phyloP scores from a whole-genome alignment of 2,888 invertebrate genomes.

The Rhimphoctona megacephalus region DNA sequence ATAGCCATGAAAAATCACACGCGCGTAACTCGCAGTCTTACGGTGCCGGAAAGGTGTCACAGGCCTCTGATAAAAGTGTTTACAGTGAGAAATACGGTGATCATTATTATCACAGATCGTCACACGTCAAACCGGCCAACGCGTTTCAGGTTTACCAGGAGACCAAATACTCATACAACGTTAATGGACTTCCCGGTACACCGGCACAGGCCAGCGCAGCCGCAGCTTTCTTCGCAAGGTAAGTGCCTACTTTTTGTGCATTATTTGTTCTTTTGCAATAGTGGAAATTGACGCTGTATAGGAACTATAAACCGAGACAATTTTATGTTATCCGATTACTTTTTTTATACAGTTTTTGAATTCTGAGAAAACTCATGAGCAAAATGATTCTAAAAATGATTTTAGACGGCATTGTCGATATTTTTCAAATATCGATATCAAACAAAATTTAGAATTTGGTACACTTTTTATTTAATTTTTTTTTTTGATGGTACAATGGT shows the following conservation, averaged over 20 bases:
- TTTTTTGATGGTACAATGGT: too few species aligned
- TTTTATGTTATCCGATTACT: too few species aligned
- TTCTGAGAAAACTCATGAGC: not conserved
- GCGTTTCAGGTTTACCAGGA: slow-evolving; percentile 84
- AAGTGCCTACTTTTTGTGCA: slow-evolving; percentile 72
- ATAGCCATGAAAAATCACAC: slow-evolving; percentile 76
- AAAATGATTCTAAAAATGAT: not conserved
- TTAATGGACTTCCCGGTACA: slow-evolving; percentile 86
- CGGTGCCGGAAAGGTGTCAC: slow-evolving; percentile 72
- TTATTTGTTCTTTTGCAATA: not conserved
- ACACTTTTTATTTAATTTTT: too few species aligned
- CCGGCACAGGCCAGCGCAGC: slow-evolving; percentile 87
- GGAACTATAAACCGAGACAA: too few species aligned
- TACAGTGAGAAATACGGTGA: slow-evolving; percentile 78
- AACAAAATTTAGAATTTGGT: too few species aligned
- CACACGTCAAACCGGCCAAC: slow-evolving; percentile 77
- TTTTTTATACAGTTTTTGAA: not conserved
- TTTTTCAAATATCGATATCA: not conserved
- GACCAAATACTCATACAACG: slow-evolving; percentile 86
- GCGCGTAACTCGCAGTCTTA: slow-evolving; percentile 74
- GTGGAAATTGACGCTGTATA: not conserved
- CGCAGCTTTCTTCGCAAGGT: slow-evolving; percentile 88
- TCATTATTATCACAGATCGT: slow-evolving; percentile 79
- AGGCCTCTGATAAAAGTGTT: slow-evolving; percentile 73
- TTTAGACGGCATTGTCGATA: not conserved